Evolutionary conservation across 2,888 invertebrate genomes (phyloP), one percentile per base, ranked within the genome.

Genomic region (Doris montereyensis): DNA sequence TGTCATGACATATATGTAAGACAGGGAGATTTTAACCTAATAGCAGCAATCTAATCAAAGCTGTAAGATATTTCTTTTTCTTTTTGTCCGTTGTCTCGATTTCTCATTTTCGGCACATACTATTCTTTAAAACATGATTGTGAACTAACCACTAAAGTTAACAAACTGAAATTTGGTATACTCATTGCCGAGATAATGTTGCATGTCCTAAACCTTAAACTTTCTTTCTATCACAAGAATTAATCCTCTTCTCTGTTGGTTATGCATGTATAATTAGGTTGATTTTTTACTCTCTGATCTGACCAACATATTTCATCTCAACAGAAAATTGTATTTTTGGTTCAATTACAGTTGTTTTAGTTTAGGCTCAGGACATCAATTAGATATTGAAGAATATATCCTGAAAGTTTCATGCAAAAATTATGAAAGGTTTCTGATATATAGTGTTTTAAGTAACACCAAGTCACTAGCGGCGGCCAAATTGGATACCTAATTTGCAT

Each of bases 391-490:
- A 10, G 10, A 58, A 58, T 2, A 2, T 21, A 21, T 58, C 58
- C 58, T 58, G 58, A 2, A 58, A 58, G 58, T 58, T 58, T 58
- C 58, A 58, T 58, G 58, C 58, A 58, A 58, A 58, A 21, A 58
- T 2, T 58, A n/a, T 21, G 3, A 24, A 4, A 2, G 24, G 58
- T 58, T 58, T 10, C 24, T 58, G 58, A 58, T n/a, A 3, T 58
- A 58, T 24, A 10, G 24, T 58, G 58, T 58, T 58, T 58, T 8
- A 2, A 58, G 58, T 58, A 4, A 58, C 24, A 4, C 24, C 58
- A 21, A 21, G n/a, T 8, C 24, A 24, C 2, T 58, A 4, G n/a
- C 58, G 58, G 58, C 58, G 58, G 58, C 58, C 3, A 58, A 21
- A n/a, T n/a, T n/a, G n/a, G n/a, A n/a, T n/a, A n/a, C n/a, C n/a